Percentiles rank a stretch among this genome's conserved stretches.
Conservation (phyloP, 2,797 vertebrate species). For the Antrozous pallidus region DNA sequence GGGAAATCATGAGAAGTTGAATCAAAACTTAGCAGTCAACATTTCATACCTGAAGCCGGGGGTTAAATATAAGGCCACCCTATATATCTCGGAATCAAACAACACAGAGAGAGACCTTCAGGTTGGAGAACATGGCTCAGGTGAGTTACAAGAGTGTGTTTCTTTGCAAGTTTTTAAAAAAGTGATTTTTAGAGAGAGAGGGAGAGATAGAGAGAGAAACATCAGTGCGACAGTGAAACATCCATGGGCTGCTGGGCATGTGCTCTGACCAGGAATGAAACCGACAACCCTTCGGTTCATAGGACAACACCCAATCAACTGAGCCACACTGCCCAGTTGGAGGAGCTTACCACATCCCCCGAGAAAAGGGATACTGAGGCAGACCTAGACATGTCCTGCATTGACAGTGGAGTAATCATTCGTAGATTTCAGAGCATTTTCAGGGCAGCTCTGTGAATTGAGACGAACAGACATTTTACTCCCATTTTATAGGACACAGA, state of each 20-base stretch:
- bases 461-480: not conserved
- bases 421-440: not conserved
- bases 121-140: not conserved
- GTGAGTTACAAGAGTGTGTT: slow-evolving; percentile 12
- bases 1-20: fast-evolving
- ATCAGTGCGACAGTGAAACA: too few species aligned
- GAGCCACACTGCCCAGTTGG: not conserved
- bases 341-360: not conserved
- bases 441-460: not conserved
- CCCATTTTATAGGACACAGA: not conserved
- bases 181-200: too few species aligned
- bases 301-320: not conserved
- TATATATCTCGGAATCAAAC: fast-evolving
- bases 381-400: fast-evolving
- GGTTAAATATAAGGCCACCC: fast-evolving
- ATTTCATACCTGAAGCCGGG: not conserved
- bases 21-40: not conserved
- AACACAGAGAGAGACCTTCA: fast-evolving
- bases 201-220: too few species aligned
- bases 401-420: not conserved
- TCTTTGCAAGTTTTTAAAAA: not conserved
- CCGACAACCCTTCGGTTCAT: not conserved
- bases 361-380: not conserved
- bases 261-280: not conserved
- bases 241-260: not conserved